A percentile compares a stretch with the other conserved stretches of the same genome.
Conservation (phyloP, 2,888 invertebrate species). For the Sinohyriopsis cumingii region DNA sequence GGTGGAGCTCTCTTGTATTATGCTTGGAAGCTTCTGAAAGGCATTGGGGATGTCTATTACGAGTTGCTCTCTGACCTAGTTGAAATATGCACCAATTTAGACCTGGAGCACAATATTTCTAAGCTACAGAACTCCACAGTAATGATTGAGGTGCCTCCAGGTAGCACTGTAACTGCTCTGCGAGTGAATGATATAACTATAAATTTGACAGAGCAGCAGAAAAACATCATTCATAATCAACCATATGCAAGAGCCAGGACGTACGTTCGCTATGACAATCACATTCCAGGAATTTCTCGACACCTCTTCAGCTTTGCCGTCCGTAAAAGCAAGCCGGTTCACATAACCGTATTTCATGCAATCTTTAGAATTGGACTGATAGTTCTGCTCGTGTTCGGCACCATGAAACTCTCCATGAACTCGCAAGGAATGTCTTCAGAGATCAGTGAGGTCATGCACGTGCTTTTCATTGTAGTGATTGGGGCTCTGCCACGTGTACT, state of each 20-base stretch:
- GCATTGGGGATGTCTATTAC: constrained; percentile 13
- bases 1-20: constrained; percentile 16
- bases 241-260: too few relatives aligned
- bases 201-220: too few relatives aligned
- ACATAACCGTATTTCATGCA: constrained; percentile 11
- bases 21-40: constrained; percentile 10
- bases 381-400: not conserved
- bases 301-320: constrained; percentile 13
- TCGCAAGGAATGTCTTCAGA: constrained; percentile 5
- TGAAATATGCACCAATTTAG: constrained; percentile 8
- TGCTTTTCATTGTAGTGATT: constrained; percentile 22
- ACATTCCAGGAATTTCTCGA: constrained; percentile 13
- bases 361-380: constrained; percentile 15
- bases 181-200: too few relatives aligned
- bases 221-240: too few relatives aligned
- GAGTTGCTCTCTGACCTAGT: constrained; percentile 22
- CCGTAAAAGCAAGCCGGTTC: constrained; percentile 12
- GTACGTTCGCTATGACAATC: constrained; percentile 5
- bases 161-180: too few relatives aligned
- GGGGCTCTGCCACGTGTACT: constrained; percentile 24
- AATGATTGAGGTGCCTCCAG: not conserved
- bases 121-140: constrained; percentile 7
- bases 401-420: constrained; percentile 3
- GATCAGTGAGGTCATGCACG: constrained; percentile 27
- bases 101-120: constrained; percentile 4